A percentile compares a stretch with the other conserved stretches of the same genome.
These are phyloP conservation scores for Heteronetta atricapilla DNA, from an alignment of 2,113 vertebrate species.

Conservation along the genomic window DNA sequence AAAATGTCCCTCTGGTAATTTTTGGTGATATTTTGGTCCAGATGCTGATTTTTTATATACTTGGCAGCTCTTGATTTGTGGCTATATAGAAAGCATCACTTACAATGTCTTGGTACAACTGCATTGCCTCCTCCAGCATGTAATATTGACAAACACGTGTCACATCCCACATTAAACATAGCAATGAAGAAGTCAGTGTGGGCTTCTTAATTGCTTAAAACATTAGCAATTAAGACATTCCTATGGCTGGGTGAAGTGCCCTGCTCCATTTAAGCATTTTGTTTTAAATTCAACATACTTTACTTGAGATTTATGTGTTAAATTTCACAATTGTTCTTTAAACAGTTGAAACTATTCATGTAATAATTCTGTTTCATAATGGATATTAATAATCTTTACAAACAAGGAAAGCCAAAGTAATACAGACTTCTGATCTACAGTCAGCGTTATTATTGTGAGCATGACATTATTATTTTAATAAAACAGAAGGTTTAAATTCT, in stretches of 20 bases:
- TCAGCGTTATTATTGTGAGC: not conserved
- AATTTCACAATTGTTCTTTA: not conserved
- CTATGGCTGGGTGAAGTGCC: not conserved
- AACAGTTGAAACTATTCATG: not conserved
- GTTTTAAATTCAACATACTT: not conserved
- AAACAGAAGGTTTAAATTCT: not conserved
- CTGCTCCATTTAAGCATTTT: not conserved
- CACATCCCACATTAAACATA: not conserved
- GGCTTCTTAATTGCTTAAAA: not conserved
- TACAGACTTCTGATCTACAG: not conserved
- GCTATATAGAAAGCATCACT: not conserved
- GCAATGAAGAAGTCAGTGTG: not conserved
- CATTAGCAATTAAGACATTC: not conserved
- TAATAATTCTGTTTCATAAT: not conserved
- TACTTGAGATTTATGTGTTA: not conserved
- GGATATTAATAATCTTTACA: not conserved
- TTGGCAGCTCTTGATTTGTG: not conserved
- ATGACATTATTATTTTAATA: not conserved
- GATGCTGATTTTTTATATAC: not conserved
- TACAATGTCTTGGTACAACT: not conserved
- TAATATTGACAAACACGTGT: not conserved
- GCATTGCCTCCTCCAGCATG: not conserved
- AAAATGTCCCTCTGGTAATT: not conserved
- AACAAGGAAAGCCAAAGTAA: not conserved
- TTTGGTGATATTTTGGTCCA: not conserved